Percentiles rank a stretch among this genome's conserved stretches.
phyloP scores from a whole-genome alignment of 2,888 invertebrate species.

The Pyrochroa serraticornis region DNA sequence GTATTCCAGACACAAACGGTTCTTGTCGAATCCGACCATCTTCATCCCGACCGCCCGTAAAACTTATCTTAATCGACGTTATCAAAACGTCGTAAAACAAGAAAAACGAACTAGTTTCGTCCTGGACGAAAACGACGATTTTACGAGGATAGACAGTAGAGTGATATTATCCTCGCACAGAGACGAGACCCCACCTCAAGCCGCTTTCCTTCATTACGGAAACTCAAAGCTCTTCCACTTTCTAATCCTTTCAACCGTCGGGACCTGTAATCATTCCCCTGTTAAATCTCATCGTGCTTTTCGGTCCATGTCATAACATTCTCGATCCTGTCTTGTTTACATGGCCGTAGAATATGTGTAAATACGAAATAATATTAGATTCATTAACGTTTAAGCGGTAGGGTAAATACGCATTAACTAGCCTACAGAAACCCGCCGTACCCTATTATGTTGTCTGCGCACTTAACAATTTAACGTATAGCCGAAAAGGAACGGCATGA shows the following conservation, averaged over 20 bases:
- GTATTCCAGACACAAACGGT: constrained; percentile 1
- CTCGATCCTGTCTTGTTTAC: constrained; percentile 21
- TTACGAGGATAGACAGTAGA: too few relatives aligned
- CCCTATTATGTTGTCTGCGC: not conserved
- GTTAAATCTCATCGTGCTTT: constrained; percentile 25
- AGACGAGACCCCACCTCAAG: too few relatives aligned
- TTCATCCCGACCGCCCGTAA: too few relatives aligned
- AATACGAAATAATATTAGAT: constrained; percentile 27
- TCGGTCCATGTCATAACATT: constrained; percentile 4
- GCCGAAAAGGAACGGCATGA: too few relatives aligned
- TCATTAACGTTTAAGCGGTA: constrained; percentile 21
- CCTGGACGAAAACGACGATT: too few relatives aligned
- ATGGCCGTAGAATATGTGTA: constrained; percentile 22
- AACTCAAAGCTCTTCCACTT: constrained; percentile 21
- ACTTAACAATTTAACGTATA: too few relatives aligned
- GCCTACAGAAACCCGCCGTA: constrained; percentile 14
- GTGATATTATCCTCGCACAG: too few relatives aligned
- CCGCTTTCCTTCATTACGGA: constrained; percentile 16
- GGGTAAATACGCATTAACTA: constrained; percentile 20
- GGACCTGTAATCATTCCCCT: constrained; percentile 25
- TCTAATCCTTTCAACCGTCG: constrained; percentile 27
- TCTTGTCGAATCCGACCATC: too few relatives aligned
- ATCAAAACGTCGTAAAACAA: too few relatives aligned
- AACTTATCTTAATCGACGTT: too few relatives aligned
- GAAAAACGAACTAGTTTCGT: too few relatives aligned